Conservation (phyloP, 1,140 invertebrate species). For the Leptinotarsa undecemlineata region DNA sequence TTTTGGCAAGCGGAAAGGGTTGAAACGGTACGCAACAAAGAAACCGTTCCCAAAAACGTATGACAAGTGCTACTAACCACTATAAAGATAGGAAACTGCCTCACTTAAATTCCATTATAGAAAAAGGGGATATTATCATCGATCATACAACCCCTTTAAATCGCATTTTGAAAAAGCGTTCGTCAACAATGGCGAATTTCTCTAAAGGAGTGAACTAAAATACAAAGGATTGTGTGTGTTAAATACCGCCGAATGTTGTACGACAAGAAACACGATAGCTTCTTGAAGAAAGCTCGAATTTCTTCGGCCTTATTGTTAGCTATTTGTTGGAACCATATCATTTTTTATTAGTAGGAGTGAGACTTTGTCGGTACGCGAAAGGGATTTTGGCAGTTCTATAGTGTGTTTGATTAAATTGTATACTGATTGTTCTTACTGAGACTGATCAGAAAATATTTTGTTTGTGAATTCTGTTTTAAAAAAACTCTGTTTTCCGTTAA, state of each 20-base stretch:
- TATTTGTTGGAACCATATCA: background rate
- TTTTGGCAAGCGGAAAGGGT: constrained; percentile 26
- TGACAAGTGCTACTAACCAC: constrained; percentile 23
- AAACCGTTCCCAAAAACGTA: constrained; percentile 20
- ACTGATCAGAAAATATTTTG: too few relatives aligned
- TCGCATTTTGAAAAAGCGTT: constrained; percentile 20
- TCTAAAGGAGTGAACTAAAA: constrained; percentile 20
- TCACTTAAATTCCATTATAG: constrained; percentile 23
- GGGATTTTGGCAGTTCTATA: too few relatives aligned
- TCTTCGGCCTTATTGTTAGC: background rate
- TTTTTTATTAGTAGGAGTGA: background rate
- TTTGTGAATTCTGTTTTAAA: too few relatives aligned
- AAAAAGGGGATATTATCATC: constrained; percentile 21
- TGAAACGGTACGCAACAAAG: constrained; percentile 17
- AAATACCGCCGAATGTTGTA: constrained; percentile 27
- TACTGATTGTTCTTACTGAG: too few relatives aligned
- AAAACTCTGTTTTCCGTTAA: too few relatives aligned
- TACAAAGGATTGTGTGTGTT: constrained; percentile 21
- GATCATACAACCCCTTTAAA: constrained; percentile 13
- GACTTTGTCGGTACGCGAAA: background rate
- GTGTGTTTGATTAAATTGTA: too few relatives aligned
- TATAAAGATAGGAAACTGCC: constrained; percentile 20
- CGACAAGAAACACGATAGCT: constrained; percentile 20
- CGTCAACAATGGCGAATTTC: constrained; percentile 20
- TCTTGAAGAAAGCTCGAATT: constrained; percentile 11